Conservation (phyloP, 2,888 invertebrate genomes). For the Epiblema foenella region DNA sequence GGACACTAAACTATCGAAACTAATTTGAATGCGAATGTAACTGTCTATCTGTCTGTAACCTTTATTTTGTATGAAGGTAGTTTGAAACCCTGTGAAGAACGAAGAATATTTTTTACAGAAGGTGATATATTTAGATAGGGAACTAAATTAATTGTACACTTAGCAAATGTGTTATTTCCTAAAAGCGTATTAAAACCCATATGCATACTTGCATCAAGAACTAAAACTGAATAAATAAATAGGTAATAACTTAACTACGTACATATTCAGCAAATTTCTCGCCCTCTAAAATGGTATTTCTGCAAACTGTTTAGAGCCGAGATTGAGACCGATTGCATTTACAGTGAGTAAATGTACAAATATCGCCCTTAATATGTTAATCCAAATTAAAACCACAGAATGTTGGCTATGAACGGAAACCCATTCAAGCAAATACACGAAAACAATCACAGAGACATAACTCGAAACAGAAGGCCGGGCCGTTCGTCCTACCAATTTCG, state of each 20-base stretch:
- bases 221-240: too few species aligned
- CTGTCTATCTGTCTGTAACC: too few species aligned
- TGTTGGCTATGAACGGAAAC: slow-evolving; percentile 49
- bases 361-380: slow-evolving; percentile 13
- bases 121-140: too few species aligned
- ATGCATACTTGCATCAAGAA: too few species aligned
- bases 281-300: not conserved
- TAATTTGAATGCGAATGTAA: not conserved
- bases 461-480: slow-evolving; percentile 55
- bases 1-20: not conserved
- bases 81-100: too few species aligned
- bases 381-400: slow-evolving; percentile 19
- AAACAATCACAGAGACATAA: slow-evolving; percentile 65
- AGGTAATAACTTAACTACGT: too few species aligned
- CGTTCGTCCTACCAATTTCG: slow-evolving; percentile 74
- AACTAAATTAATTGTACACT: too few species aligned
- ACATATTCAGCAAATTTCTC: not conserved
- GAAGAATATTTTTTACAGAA: too few species aligned
- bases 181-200: too few species aligned
- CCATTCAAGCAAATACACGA: slow-evolving; percentile 54
- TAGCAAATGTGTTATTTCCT: too few species aligned
- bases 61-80: too few species aligned
- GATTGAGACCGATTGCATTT: too few species aligned
- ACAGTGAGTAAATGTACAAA: not conserved
- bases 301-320: not conserved